Conservation (phyloP, 2,888 invertebrate genomes). For the Drosophila hawaiiensis region DNA sequence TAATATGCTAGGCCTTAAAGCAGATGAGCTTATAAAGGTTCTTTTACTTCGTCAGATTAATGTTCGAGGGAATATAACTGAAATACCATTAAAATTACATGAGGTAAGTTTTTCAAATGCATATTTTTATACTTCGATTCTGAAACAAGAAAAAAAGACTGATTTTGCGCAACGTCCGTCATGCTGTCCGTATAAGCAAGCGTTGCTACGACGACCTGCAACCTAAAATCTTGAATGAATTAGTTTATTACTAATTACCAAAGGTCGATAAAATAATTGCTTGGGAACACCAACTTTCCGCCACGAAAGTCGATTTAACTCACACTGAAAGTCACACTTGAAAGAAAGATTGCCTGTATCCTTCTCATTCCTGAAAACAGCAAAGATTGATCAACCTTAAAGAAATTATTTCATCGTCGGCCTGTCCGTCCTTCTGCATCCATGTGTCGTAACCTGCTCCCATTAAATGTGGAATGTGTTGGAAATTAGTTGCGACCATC, state of each 20-base stretch:
- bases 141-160: neutral
- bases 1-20: conserved; percentile 90
- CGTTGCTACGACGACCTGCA: neutral
- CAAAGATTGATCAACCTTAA: neutral
- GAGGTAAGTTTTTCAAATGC: conserved; percentile 87
- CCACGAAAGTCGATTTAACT: too few species aligned
- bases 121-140: neutral
- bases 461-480: neutral
- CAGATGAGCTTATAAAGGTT: conserved; percentile 91
- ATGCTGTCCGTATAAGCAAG: neutral
- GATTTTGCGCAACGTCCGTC: neutral
- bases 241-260: neutral
- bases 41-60: conserved; percentile 93
- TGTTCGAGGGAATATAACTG: conserved; percentile 96
- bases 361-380: too few species aligned
- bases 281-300: neutral
- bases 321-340: too few species aligned
- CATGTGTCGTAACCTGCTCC: neutral
- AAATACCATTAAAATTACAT: conserved; percentile 94
- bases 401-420: neutral
- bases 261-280: neutral
- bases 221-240: neutral
- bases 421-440: neutral
- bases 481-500: neutral
- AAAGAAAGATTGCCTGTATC: too few species aligned